Evolutionary conservation across 37 sponge, comb jelly and placozoan genomes (phyloP), one percentile per base, ranked within the genome.

Genomic region (Crambe crambe): DNA sequence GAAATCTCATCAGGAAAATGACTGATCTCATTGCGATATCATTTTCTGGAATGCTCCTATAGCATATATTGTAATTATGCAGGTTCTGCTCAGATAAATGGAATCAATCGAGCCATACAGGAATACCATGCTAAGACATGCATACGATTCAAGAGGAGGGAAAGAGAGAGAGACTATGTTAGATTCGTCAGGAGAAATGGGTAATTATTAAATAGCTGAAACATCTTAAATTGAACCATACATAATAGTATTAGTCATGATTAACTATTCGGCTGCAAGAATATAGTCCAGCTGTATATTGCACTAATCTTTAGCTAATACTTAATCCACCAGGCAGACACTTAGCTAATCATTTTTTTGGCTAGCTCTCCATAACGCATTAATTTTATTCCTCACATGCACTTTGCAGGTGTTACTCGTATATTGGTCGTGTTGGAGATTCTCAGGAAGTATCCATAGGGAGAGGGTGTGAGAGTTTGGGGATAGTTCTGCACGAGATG

Each of bases 381-480:
- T n/a, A n/a, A n/a, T n/a, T n/a, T n/a, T n/a, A n/a, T n/a, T n/a
- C n/a, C n/a, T n/a, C n/a, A n/a, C n/a, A n/a, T n/a, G n/a, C n/a
- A 39, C 18, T 38, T 2, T 31, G 36, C 67, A 91, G 92, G 21
- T 93, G 94, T 56, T 93, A 60, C 68, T 89, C 90, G 34, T 47
- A 43, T 44, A 74, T 89, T 56, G 94, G 94, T 15, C 78, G 80
- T 23, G 68, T 83, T 26, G 70, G 84, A 20, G 87, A 87, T 0
- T 44, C 18, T 1, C 94, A 93, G 62, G 66, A 73, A 0, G 82
- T 93, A 4, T 93, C 90, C 25, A 89, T 93, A 73, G 94, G 94
- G 10, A 15, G 30, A 17, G 94, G 94, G 36, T 93, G 94, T 61
- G 87, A 89, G 75, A 79, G 31, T 90, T 83, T 56, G 84, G 88